Base-by-base conservation (phyloP, 2,797 vertebrate species). In the Parauchenoglanis punctatus region DNA sequence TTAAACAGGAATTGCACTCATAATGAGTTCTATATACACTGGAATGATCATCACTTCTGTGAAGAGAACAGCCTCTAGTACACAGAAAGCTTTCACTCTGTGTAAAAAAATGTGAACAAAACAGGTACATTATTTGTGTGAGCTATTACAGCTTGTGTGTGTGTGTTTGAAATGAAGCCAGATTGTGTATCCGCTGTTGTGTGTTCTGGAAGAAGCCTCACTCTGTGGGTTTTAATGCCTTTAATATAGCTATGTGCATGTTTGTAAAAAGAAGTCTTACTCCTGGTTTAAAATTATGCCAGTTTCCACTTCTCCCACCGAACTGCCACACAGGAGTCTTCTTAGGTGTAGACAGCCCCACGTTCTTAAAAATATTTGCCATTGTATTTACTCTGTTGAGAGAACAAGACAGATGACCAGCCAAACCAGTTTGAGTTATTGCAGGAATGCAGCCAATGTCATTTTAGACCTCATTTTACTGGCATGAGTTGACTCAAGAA, bases 311-410 rank as follows among this genome's bases (percentile, higher is more conserved):
- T 3, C 78, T 10, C 3, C 94, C 94, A 68, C 92, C 58, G 78
- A 94, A 96, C 91, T 95, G 86, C 95, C 95, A 95, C 23, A 68
- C 2, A 0, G 88, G 84, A 65, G 86, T 31, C 78, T 56, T 83
- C 25, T 67, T 88, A 78, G 75, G 1, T 90, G 87, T 25, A 76
- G 84, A 68, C 25, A 23, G 0, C 2, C 5, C 0, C 6, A 90
- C 10, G 17, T 59, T 80, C 72, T 85, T 85, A 0, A 91, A 0
- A 2, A 28, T 58, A 0, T 35, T 85, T 1, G 44, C 28, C 12
- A 76, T 0, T 40, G 0, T 1, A 61, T 13, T 0, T 28, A 23
- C 23, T 84, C 93, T 94, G 88, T 68, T 75, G 10, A 56, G 15
- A 54, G 15, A 89, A n/a, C 12, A 81, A 1, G 7, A n/a, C 23